Evolutionary conservation across 1,140 invertebrate species (phyloP).

Genomic region (Araneus ventricosus): DNA sequence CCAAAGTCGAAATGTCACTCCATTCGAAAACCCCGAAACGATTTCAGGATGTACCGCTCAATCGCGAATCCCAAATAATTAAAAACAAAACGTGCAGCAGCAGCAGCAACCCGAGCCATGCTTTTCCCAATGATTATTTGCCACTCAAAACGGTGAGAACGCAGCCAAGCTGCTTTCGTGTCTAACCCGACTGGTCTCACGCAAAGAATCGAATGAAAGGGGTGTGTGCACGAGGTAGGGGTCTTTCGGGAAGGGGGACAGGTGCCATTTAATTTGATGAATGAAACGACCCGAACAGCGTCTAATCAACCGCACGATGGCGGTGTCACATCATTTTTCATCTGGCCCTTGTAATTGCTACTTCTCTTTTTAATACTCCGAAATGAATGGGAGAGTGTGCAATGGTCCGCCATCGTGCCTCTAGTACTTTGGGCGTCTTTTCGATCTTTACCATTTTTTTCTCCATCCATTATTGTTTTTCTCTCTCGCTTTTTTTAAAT

Average conservation of each 20-base stretch:
- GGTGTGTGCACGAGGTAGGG: conserved; percentile 13
- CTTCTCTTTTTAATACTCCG: conserved; percentile 46
- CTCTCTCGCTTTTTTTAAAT: neutral
- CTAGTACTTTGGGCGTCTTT: conserved; percentile 22
- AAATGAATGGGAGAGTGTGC: conserved; percentile 25
- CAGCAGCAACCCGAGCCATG: neutral
- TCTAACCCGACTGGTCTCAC: conserved; percentile 23
- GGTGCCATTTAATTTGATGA: conserved; percentile 57
- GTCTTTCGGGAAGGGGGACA: conserved; percentile 27
- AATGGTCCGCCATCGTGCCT: neutral
- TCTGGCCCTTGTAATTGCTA: conserved; percentile 54
- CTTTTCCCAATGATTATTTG: conserved; percentile 30
- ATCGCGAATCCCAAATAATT: neutral
- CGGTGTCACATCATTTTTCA: conserved; percentile 55
- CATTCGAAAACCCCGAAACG: neutral
- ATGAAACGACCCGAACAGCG: conserved; percentile 40
- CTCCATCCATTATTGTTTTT: neutral
- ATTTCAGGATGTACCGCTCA: conserved; percentile 6
- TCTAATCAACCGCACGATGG: conserved; percentile 55
- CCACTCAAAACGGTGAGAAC: conserved; percentile 37
- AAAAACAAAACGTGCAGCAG: neutral
- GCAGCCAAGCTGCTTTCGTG: conserved; percentile 20
- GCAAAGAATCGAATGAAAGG: conserved; percentile 42
- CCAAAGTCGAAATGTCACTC: neutral
- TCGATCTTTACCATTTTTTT: neutral